These are phyloP conservation scores for Ariopsis seemanni DNA, from an alignment of 2,113 vertebrate species.

Conservation along the genomic window DNA sequence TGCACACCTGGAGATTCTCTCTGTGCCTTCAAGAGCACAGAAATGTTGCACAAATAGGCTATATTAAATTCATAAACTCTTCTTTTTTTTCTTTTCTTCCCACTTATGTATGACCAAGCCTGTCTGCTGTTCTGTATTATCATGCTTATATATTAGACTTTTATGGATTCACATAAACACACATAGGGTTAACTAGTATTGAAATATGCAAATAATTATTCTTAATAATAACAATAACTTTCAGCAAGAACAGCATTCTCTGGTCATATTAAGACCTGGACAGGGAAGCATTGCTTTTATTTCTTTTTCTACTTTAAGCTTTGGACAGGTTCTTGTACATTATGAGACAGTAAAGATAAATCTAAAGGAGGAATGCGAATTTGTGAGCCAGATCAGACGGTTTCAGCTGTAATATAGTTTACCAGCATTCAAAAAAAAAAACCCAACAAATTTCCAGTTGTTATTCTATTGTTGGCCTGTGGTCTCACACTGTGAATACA, in stretches of 20 bases:
- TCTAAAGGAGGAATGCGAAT: neutral
- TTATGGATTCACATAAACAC: neutral
- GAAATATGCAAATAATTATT: neutral
- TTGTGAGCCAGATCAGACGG: neutral
- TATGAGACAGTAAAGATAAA: neutral
- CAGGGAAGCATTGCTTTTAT: neutral
- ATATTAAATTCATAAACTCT: neutral
- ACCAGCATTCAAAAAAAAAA: slow-evolving; percentile 4
- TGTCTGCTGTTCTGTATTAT: neutral
- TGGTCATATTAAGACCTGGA: neutral
- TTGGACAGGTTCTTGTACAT: neutral
- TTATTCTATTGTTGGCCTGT: slow-evolving; percentile 29
- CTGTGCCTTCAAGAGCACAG: slow-evolving; percentile 2
- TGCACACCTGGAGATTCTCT: slow-evolving; percentile 49
- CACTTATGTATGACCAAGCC: neutral
- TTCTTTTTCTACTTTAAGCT: neutral
- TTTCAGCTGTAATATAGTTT: slow-evolving; percentile 11
- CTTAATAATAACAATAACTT: neutral
- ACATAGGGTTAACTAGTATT: neutral
- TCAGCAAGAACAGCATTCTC: neutral
- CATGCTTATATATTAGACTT: neutral
- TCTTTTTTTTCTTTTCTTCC: neutral
- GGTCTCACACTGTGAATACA: slow-evolving; percentile 17
- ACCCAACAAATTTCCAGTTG: slow-evolving; percentile 19
- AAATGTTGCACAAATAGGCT: neutral